Percentiles rank a stretch among this genome's conserved stretches.
Conservation (phyloP, 2,888 invertebrate species). For the Andrena dorsata region DNA sequence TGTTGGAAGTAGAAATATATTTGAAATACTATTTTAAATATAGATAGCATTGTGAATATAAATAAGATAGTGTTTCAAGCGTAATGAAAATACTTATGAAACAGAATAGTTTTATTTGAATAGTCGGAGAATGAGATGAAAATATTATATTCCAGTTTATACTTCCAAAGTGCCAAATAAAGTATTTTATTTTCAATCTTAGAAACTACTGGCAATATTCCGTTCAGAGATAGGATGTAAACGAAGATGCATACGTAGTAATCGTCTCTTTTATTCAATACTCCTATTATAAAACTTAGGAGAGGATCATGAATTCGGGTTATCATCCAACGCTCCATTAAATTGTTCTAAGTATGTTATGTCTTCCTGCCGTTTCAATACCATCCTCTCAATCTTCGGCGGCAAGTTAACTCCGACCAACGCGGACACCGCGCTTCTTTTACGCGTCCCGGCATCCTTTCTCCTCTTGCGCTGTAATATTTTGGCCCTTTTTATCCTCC, state of each 20-base stretch:
- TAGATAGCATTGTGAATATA: too few species aligned
- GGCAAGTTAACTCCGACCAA: slow-evolving; percentile 74
- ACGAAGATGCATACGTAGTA: too few species aligned
- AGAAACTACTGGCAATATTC: not conserved
- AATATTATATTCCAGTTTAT: not conserved
- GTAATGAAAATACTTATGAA: too few species aligned
- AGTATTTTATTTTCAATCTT: slow-evolving; percentile 2
- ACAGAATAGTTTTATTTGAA: not conserved
- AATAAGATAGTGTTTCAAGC: too few species aligned
- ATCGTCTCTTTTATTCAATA: not conserved
- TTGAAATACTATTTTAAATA: too few species aligned
- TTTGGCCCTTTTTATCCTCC: slow-evolving; percentile 39
- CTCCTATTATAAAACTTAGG: not conserved
- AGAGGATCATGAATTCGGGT: not conserved
- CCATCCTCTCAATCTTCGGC: slow-evolving; percentile 49
- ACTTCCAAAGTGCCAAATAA: not conserved
- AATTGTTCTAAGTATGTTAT: slow-evolving; percentile 16
- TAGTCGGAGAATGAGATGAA: not conserved
- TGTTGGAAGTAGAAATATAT: too few species aligned
- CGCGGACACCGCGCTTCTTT: slow-evolving; percentile 68
- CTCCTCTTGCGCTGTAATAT: slow-evolving; percentile 51
- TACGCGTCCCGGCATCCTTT: slow-evolving; percentile 73
- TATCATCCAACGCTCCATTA: not conserved
- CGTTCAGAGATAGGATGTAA: too few species aligned
- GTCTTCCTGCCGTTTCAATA: slow-evolving; percentile 54